Percentiles rank a stretch among this genome's conserved stretches.
Evolutionary conservation across 2,797 vertebrate genomes (phyloP).

Genomic region (Galagoides demidoff): DNA sequence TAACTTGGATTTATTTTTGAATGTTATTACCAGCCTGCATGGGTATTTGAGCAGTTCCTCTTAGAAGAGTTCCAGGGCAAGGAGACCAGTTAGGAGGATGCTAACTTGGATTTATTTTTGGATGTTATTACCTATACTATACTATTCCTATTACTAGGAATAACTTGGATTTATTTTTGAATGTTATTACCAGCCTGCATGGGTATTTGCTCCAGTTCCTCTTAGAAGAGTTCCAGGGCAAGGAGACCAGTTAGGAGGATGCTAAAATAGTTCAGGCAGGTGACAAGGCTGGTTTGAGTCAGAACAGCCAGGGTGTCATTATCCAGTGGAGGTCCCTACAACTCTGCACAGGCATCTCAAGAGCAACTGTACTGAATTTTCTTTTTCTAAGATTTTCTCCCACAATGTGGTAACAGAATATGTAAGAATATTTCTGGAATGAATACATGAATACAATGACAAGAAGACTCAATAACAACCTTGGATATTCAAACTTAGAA

Average conservation of each 20-base stretch:
- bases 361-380: background rate
- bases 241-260: background rate
- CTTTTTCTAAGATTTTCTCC: background rate
- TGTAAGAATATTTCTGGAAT: background rate
- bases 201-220: background rate
- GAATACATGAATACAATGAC: background rate
- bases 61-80: background rate
- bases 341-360: background rate
- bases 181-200: background rate
- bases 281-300: background rate
- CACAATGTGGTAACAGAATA: background rate
- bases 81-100: background rate
- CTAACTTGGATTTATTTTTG: too few species aligned
- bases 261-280: background rate
- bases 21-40: background rate
- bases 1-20: background rate
- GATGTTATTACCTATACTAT: too few species aligned
- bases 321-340: background rate
- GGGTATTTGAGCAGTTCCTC: background rate
- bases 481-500: background rate
- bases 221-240: background rate
- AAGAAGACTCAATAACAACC: background rate
- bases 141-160: too few species aligned
- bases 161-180: background rate
- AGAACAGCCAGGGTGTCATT: rapidly evolving